Percentiles rank a stretch among this genome's conserved stretches.
phyloP scores from a whole-genome alignment of 2,888 invertebrate genomes.

The Torymus aiolomorphi region DNA sequence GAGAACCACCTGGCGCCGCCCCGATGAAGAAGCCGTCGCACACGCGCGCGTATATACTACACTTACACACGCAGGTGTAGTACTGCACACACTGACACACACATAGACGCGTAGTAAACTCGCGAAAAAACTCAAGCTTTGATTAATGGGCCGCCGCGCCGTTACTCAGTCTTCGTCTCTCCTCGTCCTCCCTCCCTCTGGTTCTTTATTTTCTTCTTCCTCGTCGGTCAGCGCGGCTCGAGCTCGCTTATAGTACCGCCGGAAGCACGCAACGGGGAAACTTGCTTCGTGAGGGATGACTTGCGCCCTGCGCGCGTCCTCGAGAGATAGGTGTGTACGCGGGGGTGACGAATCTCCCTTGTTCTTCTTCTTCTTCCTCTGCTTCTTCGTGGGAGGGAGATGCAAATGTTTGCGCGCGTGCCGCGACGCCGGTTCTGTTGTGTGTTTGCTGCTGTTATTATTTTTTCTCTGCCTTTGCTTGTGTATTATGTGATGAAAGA shows the following conservation, averaged over 20 bases:
- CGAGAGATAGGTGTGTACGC: not conserved
- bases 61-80: conserved; percentile 15
- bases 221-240: no score
- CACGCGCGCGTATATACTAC: not conserved
- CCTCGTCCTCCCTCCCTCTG: not conserved
- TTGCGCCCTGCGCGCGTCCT: not conserved
- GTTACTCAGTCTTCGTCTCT: no score
- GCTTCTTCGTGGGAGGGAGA: not conserved
- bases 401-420: conserved; percentile 25
- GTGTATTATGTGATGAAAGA: not conserved
- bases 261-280: conserved; percentile 33
- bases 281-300: conserved; percentile 26
- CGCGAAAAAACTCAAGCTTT: conserved; percentile 16
- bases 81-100: no score
- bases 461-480: not conserved
- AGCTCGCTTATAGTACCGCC: no score
- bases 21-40: not conserved
- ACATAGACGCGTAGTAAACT: no score
- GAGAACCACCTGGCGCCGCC: conserved; percentile 39
- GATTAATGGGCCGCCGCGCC: conserved; percentile 22
- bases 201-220: not conserved
- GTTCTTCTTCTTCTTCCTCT: conserved; percentile 16
- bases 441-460: no score
- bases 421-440: no score
- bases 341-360: conserved; percentile 29